These are phyloP conservation scores for Otis tarda DNA, from an alignment of 2,113 vertebrate species.

Conservation along the genomic window DNA sequence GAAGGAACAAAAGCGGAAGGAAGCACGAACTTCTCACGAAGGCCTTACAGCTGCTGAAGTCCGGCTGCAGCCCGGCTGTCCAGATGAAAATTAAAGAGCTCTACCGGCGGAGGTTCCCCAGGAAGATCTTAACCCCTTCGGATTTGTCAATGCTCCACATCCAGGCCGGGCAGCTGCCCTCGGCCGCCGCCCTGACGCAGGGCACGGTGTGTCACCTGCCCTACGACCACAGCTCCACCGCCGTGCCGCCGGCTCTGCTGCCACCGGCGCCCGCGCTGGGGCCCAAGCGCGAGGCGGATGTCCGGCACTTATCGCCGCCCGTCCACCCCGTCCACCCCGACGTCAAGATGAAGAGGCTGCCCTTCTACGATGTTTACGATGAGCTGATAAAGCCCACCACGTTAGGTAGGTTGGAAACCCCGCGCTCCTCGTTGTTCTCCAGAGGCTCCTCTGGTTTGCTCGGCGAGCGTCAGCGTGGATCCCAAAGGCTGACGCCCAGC, in stretches of 20 bases:
- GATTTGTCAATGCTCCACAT: constrained; percentile 72
- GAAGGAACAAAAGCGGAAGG: constrained; percentile 75
- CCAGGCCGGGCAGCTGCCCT: constrained; percentile 54
- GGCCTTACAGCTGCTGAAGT: constrained; percentile 69
- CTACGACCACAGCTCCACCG: constrained; percentile 14
- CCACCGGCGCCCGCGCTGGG: constrained; percentile 58
- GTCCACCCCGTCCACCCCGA: constrained; percentile 76
- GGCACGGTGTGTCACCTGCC: constrained; percentile 30
- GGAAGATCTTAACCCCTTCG: constrained; percentile 67
- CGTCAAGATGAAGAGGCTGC: constrained; percentile 75
- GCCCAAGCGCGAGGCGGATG: constrained; percentile 71
- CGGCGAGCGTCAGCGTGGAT: too few species aligned
- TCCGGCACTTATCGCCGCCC: constrained; percentile 57
- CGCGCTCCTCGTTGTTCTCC: too few species aligned
- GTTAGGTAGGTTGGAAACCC: constrained; percentile 34
- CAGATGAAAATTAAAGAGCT: constrained; percentile 82
- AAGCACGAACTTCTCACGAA: constrained; percentile 75
- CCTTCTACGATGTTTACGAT: constrained; percentile 75
- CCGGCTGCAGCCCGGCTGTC: constrained; percentile 69
- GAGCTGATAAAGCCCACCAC: constrained; percentile 78
- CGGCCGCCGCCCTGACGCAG: constrained; percentile 7
- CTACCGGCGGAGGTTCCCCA: constrained; percentile 72
- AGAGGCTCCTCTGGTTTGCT: neutral
- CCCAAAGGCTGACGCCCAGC: too few species aligned
- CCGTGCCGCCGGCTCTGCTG: constrained; percentile 38